Base-by-base conservation (phyloP, 2,797 vertebrate genomes). In the Darevskia mixta region DNA sequence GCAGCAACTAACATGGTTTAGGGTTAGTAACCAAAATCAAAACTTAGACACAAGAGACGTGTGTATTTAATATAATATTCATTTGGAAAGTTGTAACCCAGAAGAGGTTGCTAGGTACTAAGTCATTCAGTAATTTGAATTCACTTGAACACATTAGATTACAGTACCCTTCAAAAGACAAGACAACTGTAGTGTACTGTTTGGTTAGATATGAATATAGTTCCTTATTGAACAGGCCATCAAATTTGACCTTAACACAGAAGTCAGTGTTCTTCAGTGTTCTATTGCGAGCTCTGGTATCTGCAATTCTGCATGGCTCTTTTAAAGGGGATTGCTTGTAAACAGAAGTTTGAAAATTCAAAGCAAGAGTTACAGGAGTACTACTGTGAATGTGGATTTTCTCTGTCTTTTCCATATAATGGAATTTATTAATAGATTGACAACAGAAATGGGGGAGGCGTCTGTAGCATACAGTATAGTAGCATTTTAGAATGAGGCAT, bases 401-500 rank as follows among this genome's bases (percentile, higher is more conserved):
- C 25, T 8, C 27, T 0, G 45, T 82, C 8, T 86, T 67, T 32
- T 85, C 38, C 38, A 2, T 1, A 27, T 82, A 45, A 29, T 2
- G 0, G 15, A n/a, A 58, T 87, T 93, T 93, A 82, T 89, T 88
- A 49, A 84, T 73, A 86, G 77, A 90, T 79, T 83, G 32, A 13
- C 41, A 49, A 55, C 69, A 58, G 41, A 86, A 43, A n/a, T 69
- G n/a, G 35, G 27, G 25, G 38, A 79, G 25, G 85, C 29, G 85
- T n/a, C 79, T 77, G 9, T 90, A 64, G 11, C 43, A 10, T 86
- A 67, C 82, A 27, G 20, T 79, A 83, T n/a, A 41, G 9, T 49
- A 69, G 55, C 17, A 18, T 79, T 93, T 83, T 55, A 61, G 41
- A 45, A 3, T 8, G 10, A 85, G 79, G 58, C 72, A 55, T 25